Evolutionary conservation across 2,888 invertebrate genomes (phyloP), one percentile per base, ranked within the genome.

Genomic region (Pilophorus perplexus): DNA sequence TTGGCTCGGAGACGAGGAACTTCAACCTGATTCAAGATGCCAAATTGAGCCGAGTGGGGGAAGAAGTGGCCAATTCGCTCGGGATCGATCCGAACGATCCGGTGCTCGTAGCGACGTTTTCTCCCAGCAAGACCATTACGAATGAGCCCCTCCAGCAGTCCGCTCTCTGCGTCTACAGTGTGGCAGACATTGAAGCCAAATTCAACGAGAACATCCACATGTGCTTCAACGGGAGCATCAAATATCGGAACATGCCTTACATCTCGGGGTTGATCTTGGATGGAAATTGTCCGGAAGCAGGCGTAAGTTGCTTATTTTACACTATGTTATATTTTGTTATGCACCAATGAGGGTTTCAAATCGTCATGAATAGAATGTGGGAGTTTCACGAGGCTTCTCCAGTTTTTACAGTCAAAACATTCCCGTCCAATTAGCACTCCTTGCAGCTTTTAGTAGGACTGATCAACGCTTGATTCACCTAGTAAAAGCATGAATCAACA

Each of bases 161-260:
- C 1, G 97, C 95, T 0, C 81, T 98, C 73, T 98, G 98, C 80
- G 85, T 95, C 50, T 98, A 90, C 79, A 90, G 94, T 67, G 80
- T 98, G 71, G 85, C 89, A 74, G 89, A 92, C 71, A 91, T 97
- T 73, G 92, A 94, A 77, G 86, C 87, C 72, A 90, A 90, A 77
- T 98, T 98, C 78, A 92, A 91, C 76, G 91, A 94, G 78, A 98
- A 97, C 80, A 94, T 97, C 73, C 94, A 95, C 77, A 90, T 93
- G 86, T 98, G 98, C 79, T 96, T 96, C 77, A 92, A 94, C 78
- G 96, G 96, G 28, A 90, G 90, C 73, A 90, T 91, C 72, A 92
- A 90, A 76, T 90, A 93, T 76, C 86, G 96, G 52, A 93, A 90
- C 75, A 88, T 91, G 86, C 93, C 88, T 18, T 93, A 92, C 78